Evolutionary conservation across 2,888 invertebrate genomes (phyloP).

Genomic region (Drosophila quasianomalipes): DNA sequence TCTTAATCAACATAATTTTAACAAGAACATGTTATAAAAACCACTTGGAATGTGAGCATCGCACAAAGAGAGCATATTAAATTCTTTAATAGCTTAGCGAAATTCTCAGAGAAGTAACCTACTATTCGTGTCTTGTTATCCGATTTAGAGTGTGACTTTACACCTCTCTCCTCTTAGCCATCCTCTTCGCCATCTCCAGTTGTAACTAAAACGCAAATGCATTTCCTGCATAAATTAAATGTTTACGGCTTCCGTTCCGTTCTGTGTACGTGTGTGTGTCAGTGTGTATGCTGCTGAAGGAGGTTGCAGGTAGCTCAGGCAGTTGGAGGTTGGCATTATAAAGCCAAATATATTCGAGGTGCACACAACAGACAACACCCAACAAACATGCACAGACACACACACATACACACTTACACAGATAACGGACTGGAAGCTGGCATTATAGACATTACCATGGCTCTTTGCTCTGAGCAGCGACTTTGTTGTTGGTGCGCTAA

Average conservation of each 20-base stretch:
- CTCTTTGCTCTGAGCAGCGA: conserved; percentile 19
- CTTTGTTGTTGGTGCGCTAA: conserved; percentile 64
- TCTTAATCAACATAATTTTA: not conserved
- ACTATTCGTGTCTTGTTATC: not conserved
- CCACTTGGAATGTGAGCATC: not conserved
- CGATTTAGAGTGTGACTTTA: conserved; percentile 10
- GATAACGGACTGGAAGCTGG: conserved; percentile 16
- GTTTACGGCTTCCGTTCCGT: conserved; percentile 71
- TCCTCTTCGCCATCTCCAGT: conserved; percentile 60
- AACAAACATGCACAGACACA: conserved; percentile 24
- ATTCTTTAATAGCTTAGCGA: not conserved
- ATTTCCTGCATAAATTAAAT: conserved; percentile 78
- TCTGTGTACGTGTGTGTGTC: conserved; percentile 7
- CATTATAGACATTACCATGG: conserved; percentile 41
- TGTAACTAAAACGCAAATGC: conserved; percentile 72
- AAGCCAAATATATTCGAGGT: conserved; percentile 66
- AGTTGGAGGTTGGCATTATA: conserved; percentile 61
- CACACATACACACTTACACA: conserved; percentile 5
- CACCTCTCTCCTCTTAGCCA: conserved; percentile 35
- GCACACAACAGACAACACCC: conserved; percentile 35
- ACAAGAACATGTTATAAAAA: not conserved
- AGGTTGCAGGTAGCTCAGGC: conserved; percentile 23
- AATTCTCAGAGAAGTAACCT: not conserved
- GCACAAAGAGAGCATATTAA: not conserved
- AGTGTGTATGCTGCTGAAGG: conserved; percentile 4